phyloP scores from a whole-genome alignment of 1,140 invertebrate species.

The Thalassaphorura encarpata region DNA sequence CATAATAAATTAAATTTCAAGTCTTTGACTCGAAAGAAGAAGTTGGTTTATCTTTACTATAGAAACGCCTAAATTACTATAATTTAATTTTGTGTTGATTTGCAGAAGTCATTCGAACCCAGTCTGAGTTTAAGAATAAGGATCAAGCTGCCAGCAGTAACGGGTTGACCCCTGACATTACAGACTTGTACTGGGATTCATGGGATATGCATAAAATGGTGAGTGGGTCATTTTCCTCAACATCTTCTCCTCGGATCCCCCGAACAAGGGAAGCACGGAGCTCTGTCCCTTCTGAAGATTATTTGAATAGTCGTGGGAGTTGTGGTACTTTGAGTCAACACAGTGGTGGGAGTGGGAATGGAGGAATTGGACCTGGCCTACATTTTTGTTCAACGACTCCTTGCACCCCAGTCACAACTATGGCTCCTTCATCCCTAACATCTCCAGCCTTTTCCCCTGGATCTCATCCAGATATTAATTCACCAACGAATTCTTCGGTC shows the following conservation, averaged over 20 bases:
- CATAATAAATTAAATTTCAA: conserved; percentile 50
- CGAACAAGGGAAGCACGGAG: conserved; percentile 43
- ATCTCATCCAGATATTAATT: conserved; percentile 29
- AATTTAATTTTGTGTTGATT: conserved; percentile 4
- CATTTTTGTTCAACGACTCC: conserved; percentile 25
- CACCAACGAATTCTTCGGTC: conserved; percentile 36
- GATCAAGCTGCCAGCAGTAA: conserved; percentile 8
- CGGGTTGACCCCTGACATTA: conserved; percentile 7
- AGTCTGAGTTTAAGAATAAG: conserved; percentile 44
- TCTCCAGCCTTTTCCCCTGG: conserved; percentile 19
- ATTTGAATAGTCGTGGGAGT: conserved; percentile 36
- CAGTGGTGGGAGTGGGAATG: background rate
- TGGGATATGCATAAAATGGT: conserved; percentile 54
- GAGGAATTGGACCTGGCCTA: background rate
- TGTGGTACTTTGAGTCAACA: background rate
- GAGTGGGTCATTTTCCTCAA: conserved; percentile 36
- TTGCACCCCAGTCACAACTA: conserved; percentile 31
- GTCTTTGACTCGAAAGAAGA: no score
- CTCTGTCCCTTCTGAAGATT: conserved; percentile 51
- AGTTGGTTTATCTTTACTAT: no score
- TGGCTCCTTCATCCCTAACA: conserved; percentile 31
- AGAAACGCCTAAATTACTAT: no score
- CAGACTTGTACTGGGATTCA: conserved; percentile 76
- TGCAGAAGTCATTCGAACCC: conserved; percentile 48
- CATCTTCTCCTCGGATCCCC: conserved; percentile 46